Evolutionary conservation across 2,113 vertebrate species (phyloP).

Genomic region (Leucopsar rothschildi): DNA sequence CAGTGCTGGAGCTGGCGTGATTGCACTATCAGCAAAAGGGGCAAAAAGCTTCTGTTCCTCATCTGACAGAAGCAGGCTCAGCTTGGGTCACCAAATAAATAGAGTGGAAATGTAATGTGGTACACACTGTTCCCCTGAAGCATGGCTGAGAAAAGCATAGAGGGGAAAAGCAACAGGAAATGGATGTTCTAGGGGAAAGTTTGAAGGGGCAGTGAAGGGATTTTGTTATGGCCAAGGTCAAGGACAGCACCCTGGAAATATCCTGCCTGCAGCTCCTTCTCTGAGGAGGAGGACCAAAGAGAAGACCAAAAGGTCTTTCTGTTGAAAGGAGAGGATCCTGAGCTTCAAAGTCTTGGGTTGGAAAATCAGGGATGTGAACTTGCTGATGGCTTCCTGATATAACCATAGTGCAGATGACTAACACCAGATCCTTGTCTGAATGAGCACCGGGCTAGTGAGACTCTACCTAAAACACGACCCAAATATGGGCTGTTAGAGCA

Average conservation of each 20-base stretch:
- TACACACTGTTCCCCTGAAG: not conserved
- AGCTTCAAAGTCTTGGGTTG: not conserved
- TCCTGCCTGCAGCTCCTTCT: not conserved
- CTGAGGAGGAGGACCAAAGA: not conserved
- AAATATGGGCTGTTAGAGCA: not conserved
- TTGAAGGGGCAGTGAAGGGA: not conserved
- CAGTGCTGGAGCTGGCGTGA: fast-evolving
- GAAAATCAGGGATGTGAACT: not conserved
- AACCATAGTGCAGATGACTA: not conserved
- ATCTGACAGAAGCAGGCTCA: not conserved
- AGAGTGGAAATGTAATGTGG: not conserved
- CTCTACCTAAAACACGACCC: not conserved
- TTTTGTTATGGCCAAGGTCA: not conserved
- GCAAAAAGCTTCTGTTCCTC: not conserved
- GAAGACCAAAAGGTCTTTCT: not conserved
- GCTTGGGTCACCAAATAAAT: not conserved
- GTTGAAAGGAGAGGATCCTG: not conserved
- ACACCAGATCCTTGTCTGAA: not conserved
- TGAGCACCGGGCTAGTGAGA: fast-evolving
- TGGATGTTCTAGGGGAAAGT: not conserved
- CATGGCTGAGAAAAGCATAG: not conserved
- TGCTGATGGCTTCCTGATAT: not conserved
- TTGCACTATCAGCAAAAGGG: not conserved
- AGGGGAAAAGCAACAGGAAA: not conserved
- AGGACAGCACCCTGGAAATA: not conserved